Evolutionary conservation across 2,888 invertebrate species (phyloP).

Genomic region (Himalopsyche anomala): DNA sequence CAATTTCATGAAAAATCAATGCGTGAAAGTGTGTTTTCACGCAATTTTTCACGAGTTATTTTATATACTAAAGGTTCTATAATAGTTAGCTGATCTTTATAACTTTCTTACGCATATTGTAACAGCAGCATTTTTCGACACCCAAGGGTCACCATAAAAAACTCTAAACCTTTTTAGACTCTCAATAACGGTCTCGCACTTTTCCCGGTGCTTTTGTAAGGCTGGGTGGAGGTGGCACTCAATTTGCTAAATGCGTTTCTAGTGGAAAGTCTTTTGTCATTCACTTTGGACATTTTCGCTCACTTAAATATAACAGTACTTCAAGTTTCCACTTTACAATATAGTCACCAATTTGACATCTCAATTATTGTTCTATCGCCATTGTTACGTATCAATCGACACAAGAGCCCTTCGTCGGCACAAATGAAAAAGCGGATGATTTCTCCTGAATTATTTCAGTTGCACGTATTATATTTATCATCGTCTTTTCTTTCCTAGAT

Average conservation of each 20-base stretch:
- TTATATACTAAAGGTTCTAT: no score
- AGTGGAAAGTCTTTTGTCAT: slow-evolving; percentile 19
- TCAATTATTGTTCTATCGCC: background rate
- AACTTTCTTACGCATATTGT: background rate
- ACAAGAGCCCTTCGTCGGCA: background rate
- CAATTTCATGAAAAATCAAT: no score
- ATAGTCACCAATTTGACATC: background rate
- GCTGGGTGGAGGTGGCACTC: background rate
- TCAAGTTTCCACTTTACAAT: background rate
- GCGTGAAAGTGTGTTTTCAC: no score
- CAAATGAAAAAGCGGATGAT: background rate
- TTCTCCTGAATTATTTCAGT: no score
- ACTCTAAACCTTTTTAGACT: background rate
- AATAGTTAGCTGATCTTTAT: no score
- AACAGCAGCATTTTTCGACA: background rate
- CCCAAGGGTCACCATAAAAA: background rate
- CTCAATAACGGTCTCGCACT: slow-evolving; percentile 2
- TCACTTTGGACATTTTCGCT: slow-evolving; percentile 2
- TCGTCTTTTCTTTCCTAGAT: no score
- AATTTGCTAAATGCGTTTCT: slow-evolving; percentile 20
- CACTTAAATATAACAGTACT: slow-evolving; percentile 6
- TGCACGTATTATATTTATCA: no score
- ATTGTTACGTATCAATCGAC: slow-evolving; percentile 3
- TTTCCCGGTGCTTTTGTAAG: background rate
- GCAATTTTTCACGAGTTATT: no score